Percentiles rank a stretch among this genome's conserved stretches.
These are phyloP conservation scores for Cyprinodon diabolis DNA, from an alignment of 2,797 vertebrate species.

Conservation along the genomic window DNA sequence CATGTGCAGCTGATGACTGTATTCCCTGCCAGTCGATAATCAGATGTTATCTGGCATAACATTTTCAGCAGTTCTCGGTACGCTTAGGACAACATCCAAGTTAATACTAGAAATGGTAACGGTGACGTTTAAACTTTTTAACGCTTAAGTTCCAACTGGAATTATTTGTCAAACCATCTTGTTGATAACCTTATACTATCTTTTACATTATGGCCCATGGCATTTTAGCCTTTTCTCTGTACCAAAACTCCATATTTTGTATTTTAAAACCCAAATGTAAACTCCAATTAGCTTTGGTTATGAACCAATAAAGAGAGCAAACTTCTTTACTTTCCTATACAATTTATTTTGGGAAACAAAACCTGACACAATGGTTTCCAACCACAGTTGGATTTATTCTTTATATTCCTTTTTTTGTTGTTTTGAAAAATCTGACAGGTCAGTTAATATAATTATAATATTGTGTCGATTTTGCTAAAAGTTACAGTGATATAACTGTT, in stretches of 20 bases:
- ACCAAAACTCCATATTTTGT: not conserved
- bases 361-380: not conserved
- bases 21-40: too few species aligned
- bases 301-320: too few species aligned
- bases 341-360: not conserved
- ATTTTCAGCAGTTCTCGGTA: too few species aligned
- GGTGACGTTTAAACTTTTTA: not conserved
- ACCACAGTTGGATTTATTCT: too few species aligned
- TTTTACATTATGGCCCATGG: too few species aligned
- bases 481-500: slow-evolving; percentile 6
- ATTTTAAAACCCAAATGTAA: not conserved
- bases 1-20: too few species aligned
- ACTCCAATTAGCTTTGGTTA: not conserved
- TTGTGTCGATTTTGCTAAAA: slow-evolving; percentile 2
- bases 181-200: too few species aligned
- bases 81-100: too few species aligned
- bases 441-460: not conserved
- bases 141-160: not conserved
- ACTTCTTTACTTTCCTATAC: too few species aligned
- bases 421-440: not conserved
- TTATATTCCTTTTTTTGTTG: not conserved
- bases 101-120: not conserved
- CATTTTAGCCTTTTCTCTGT: not conserved
- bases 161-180: too few species aligned
- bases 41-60: too few species aligned